Percentiles rank a stretch among this genome's conserved stretches.
Conservation (phyloP, 2,113 vertebrate genomes). For the Mobula hypostoma region DNA sequence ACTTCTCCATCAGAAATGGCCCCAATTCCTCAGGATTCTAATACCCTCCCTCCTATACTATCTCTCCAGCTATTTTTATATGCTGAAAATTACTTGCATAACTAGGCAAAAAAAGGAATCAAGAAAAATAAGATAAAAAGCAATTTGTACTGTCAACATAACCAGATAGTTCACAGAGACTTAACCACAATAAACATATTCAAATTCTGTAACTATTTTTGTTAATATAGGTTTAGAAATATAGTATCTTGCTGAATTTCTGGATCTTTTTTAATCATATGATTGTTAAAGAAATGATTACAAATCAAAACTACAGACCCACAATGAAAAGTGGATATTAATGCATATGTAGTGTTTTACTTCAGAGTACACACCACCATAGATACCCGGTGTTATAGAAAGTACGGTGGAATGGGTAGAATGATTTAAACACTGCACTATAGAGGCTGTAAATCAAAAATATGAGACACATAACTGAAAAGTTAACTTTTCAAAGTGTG, state of each 20-base stretch:
- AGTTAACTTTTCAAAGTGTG: background rate
- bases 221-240: background rate
- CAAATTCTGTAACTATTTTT: background rate
- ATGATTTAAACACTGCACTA: background rate
- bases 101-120: background rate
- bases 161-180: background rate
- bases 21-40: too few species aligned
- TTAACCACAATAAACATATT: too few species aligned
- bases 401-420: background rate
- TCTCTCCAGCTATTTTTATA: background rate
- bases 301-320: background rate
- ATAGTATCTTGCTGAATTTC: background rate
- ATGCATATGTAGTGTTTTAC: background rate
- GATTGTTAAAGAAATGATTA: background rate
- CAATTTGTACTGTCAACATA: background rate
- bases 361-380: too few species aligned
- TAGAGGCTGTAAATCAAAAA: background rate
- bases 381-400: too few species aligned
- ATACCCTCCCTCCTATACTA: too few species aligned
- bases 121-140: background rate
- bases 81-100: background rate
- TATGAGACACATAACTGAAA: background rate
- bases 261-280: background rate
- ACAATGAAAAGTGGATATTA: background rate
- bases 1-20: too few species aligned